Evolutionary conservation across 2,888 invertebrate genomes (phyloP).

Genomic region (Lepidocyrtinus sp.): DNA sequence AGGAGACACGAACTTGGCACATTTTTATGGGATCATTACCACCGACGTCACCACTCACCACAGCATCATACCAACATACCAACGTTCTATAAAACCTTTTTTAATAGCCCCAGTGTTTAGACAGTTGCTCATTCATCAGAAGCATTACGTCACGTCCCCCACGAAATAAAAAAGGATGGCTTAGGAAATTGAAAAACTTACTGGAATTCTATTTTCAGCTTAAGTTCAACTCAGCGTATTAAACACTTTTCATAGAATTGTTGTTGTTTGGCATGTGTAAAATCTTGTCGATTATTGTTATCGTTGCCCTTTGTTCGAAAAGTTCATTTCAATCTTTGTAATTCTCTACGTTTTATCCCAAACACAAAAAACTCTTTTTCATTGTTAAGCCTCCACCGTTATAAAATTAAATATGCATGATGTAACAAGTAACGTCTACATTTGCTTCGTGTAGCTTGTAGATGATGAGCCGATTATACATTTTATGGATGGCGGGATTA

Average conservation of each 20-base stretch:
- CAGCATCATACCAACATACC: neutral
- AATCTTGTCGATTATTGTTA: neutral
- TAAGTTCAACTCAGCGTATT: too few species aligned
- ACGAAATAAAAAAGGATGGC: neutral
- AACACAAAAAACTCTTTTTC: neutral
- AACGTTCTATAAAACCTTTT: neutral
- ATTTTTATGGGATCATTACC: neutral
- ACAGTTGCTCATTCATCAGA: constrained; percentile 33
- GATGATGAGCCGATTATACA: constrained; percentile 25
- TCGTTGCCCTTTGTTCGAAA: neutral
- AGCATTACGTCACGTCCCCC: neutral
- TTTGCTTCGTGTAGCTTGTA: neutral
- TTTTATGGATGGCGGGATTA: constrained; percentile 27
- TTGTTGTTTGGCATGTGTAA: neutral
- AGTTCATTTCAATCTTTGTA: too few species aligned
- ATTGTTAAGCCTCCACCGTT: too few species aligned
- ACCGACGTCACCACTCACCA: neutral
- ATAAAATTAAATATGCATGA: neutral
- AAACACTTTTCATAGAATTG: neutral
- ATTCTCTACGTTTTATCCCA: too few species aligned
- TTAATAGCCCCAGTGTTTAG: constrained; percentile 27
- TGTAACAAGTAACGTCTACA: neutral
- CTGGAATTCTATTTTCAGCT: neutral
- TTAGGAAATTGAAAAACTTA: neutral
- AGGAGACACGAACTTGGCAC: constrained; percentile 39